Base-by-base conservation (phyloP, 1,140 invertebrate genomes). In the Calliphora vicina region DNA sequence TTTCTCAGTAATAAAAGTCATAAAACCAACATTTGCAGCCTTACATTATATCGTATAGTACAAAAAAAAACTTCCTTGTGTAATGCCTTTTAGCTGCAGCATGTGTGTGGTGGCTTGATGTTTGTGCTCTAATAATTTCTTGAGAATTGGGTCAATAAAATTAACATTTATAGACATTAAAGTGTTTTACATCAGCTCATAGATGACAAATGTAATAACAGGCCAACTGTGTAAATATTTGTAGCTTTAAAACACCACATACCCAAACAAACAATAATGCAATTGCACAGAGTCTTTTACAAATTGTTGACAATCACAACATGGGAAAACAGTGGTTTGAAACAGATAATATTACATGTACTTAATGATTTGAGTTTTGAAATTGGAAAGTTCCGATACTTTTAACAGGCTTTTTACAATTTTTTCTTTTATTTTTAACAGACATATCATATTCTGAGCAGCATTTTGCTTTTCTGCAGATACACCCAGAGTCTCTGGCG, bases 91-190 rank as follows among this genome's bases (percentile, higher is more conserved):
- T n/a, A n/a, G 26, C 45, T 50, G 61, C 61, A 20, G 8, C 61
- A 23, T 8, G 9, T 78, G 42, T 78, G 74, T 43, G 74, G 74
- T 43, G 35, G 74, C 42, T 9, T 78, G 29, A 35, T 78, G 74
- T 78, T 78, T 43, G 35, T 78, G 74, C 74, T 78, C 74, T 78
- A 78, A 78, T 78, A 78, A 76, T 20, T 76, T 42, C 73, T 78
- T 78, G 74, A 78, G 74, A 78, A 78, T 78, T 78, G 35, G 74
- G 74, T 78, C 74, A 78, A 78, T 78, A 78, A 78, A 78, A 78
- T 78, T 78, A 78, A 78, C 74, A 78, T 78, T 67, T 78, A 78
- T 78, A 78, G 74, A 78, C 74, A 78, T 43, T 43, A 74, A 74
- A 43, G 35, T 23, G 42, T 23, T 23, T 78, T 35, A 20, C 73